phyloP scores from a whole-genome alignment of 2,888 invertebrate species.

The Torymus aiolomorphi region DNA sequence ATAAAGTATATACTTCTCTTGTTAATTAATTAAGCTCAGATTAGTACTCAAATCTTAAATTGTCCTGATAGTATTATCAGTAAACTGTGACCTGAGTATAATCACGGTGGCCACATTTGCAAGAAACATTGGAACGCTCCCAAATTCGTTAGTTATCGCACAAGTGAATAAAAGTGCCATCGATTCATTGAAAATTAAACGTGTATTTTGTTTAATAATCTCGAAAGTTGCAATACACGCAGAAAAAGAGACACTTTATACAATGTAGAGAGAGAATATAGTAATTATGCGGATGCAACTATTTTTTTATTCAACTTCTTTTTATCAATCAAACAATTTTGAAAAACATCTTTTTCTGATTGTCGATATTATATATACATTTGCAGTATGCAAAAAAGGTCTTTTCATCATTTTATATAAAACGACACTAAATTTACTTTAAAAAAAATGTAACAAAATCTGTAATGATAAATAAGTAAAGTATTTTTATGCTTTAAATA shows the following conservation, averaged over 20 bases:
- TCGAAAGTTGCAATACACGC: too few species aligned
- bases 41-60: slow-evolving; percentile 49
- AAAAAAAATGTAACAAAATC: not conserved
- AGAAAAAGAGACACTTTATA: too few species aligned
- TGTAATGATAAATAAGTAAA: not conserved
- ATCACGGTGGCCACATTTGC: slow-evolving; percentile 35
- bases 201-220: slow-evolving; percentile 19
- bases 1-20: slow-evolving; percentile 20
- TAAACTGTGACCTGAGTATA: slow-evolving; percentile 54
- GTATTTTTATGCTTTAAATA: slow-evolving; percentile 10
- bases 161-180: slow-evolving; percentile 12
- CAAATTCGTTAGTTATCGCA: not conserved
- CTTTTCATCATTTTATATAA: not conserved
- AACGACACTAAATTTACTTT: not conserved
- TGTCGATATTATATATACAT: too few species aligned
- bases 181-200: slow-evolving; percentile 18
- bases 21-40: slow-evolving; percentile 48
- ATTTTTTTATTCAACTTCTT: too few species aligned
- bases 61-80: slow-evolving; percentile 49
- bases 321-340: too few species aligned
- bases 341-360: too few species aligned
- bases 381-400: not conserved
- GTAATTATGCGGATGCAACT: too few species aligned
- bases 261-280: too few species aligned
- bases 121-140: slow-evolving; percentile 26